Conservation (phyloP, 2,888 invertebrate genomes). For the Drosophila austrosaltans region DNA sequence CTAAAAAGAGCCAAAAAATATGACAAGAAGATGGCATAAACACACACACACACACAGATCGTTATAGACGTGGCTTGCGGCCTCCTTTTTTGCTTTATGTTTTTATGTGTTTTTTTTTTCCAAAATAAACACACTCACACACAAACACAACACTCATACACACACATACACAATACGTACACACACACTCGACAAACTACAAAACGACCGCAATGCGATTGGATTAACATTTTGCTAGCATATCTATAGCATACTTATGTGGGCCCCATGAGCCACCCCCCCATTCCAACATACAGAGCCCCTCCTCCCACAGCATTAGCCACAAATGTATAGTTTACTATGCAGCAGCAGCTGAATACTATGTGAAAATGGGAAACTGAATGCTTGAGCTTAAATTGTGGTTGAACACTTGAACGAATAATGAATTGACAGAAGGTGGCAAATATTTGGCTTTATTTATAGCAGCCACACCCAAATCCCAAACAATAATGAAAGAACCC, state of each 20-base stretch:
- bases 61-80: conserved; percentile 2
- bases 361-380: neutral
- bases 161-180: conserved; percentile 12
- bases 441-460: conserved; percentile 3
- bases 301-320: neutral
- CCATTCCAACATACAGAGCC: too few relatives aligned
- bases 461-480: neutral
- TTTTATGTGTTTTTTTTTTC: neutral
- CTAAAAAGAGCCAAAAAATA: conserved; percentile 18
- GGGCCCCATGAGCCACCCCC: conserved; percentile 6
- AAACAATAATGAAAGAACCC: neutral
- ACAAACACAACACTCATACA: conserved; percentile 1
- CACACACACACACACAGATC: neutral
- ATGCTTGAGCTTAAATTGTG: neutral
- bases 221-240: conserved; percentile 64
- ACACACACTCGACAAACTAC: conserved; percentile 57
- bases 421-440: conserved; percentile 8
- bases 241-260: conserved; percentile 52
- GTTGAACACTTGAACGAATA: conserved; percentile 6
- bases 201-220: conserved; percentile 70
- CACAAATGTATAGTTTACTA: neutral
- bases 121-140: conserved; percentile 26
- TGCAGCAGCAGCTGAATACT: neutral
- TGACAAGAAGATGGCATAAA: conserved; percentile 11
- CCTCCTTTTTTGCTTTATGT: conserved; percentile 26